Percentiles rank a stretch among this genome's conserved stretches.
Conservation (phyloP, 2,113 vertebrate genomes). For the Puffinus mauretanicus region DNA sequence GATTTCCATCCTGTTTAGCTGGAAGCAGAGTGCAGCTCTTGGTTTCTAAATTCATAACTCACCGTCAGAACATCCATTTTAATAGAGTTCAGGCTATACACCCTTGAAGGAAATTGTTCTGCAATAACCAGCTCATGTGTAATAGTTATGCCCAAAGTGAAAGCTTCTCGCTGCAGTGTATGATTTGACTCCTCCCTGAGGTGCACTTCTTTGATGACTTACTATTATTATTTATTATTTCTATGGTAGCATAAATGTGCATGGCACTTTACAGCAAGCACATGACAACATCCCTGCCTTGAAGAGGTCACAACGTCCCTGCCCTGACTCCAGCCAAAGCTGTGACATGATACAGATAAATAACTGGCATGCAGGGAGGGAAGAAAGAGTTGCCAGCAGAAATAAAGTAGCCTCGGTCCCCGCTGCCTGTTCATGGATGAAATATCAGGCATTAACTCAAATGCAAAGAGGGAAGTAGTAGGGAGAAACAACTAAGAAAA, state of each 20-base stretch:
- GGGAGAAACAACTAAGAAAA: background rate
- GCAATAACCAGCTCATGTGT: background rate
- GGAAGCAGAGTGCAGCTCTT: background rate
- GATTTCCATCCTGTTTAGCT: background rate
- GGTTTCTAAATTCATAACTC: constrained; percentile 4
- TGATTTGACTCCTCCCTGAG: background rate
- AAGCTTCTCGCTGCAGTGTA: background rate
- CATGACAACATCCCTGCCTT: background rate
- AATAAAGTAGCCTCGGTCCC: background rate
- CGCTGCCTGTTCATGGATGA: background rate
- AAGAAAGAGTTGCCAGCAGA: background rate
- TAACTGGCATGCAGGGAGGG: background rate
- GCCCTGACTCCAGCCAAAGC: background rate
- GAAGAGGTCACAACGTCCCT: background rate
- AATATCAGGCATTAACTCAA: background rate
- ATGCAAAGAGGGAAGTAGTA: background rate
- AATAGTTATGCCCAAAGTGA: constrained; percentile 1
- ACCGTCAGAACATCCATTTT: constrained; percentile 29
- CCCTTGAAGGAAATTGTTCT: constrained; percentile 25
- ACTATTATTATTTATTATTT: constrained; percentile 6
- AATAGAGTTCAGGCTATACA: background rate
- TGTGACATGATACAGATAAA: background rate
- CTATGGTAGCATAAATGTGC: background rate
- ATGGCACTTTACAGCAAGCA: background rate
- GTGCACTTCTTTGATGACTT: background rate